phyloP scores from a whole-genome alignment of 2,113 vertebrate genomes.

The Azemiops feae region DNA sequence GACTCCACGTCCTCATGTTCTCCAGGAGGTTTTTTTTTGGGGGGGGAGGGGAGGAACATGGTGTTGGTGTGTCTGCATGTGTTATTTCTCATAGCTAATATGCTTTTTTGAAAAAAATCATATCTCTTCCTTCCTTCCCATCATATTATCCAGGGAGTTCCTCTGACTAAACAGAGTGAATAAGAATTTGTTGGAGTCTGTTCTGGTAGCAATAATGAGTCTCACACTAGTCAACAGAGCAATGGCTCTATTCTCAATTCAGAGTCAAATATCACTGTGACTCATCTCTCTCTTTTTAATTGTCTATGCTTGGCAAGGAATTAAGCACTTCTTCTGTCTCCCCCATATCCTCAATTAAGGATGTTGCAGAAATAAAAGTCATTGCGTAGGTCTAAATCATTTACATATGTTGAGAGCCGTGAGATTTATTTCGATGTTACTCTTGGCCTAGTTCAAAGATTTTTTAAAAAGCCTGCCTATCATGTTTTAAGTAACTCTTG shows the following conservation, averaged over 20 bases:
- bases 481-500: conserved; percentile 62
- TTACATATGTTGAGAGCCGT: conserved; percentile 45
- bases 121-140: neutral
- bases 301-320: conserved; percentile 17
- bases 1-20: neutral
- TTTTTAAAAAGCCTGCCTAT: conserved; percentile 21
- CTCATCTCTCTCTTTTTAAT: neutral
- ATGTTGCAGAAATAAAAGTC: conserved; percentile 35
- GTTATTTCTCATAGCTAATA: neutral
- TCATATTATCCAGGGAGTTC: neutral
- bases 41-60: neutral
- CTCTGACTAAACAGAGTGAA: neutral
- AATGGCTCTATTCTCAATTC: neutral
- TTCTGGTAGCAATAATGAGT: neutral
- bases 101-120: neutral
- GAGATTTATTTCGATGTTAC: conserved; percentile 50
- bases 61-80: neutral
- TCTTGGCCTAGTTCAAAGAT: conserved; percentile 43
- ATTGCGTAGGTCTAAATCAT: conserved; percentile 22
- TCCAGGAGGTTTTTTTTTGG: neutral
- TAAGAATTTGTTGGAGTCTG: neutral
- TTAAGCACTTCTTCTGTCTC: conserved; percentile 34
- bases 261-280: neutral
- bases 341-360: conserved; percentile 29
- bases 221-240: neutral